These are phyloP conservation scores for Novumbra hubbsi DNA, from an alignment of 2,797 vertebrate genomes.

Conservation along the genomic window DNA sequence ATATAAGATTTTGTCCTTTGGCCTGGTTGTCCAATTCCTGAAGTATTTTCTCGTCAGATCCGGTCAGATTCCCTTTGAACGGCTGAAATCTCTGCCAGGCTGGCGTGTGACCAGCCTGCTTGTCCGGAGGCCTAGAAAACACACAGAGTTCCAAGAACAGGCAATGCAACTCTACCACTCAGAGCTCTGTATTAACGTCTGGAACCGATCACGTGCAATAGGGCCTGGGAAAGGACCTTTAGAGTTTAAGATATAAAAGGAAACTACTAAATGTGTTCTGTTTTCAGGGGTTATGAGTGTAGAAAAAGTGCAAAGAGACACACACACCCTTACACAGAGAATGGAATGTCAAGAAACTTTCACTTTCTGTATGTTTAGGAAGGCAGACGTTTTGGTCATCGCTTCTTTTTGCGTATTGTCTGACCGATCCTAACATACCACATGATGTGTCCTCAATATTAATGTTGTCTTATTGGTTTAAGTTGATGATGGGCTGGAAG, in stretches of 20 bases:
- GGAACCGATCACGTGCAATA: not conserved
- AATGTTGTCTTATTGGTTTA: constrained; percentile 77
- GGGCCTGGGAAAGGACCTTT: not conserved
- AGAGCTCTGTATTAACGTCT: not conserved
- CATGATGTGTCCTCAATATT: constrained; percentile 59
- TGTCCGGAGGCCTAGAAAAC: constrained; percentile 4
- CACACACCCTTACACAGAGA: not conserved
- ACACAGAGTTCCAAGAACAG: not conserved
- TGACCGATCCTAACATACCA: constrained; percentile 59
- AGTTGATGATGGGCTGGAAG: constrained; percentile 49
- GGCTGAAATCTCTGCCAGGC: constrained; percentile 33
- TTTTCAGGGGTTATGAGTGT: not conserved
- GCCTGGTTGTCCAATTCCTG: constrained; percentile 7
- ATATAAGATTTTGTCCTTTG: constrained; percentile 3
- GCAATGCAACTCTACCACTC: not conserved
- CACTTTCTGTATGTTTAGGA: not conserved
- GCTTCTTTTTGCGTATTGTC: constrained; percentile 35
- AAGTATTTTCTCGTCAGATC: constrained; percentile 14
- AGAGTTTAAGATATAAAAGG: not conserved
- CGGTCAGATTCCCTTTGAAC: constrained; percentile 32
- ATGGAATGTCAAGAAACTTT: not conserved
- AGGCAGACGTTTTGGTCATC: not conserved
- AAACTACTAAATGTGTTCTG: not conserved
- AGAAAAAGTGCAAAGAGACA: not conserved
- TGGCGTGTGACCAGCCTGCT: constrained; percentile 3